Percentiles rank a stretch among this genome's conserved stretches.
Evolutionary conservation across 1,140 invertebrate species (phyloP).

Genomic region (Tetranychus cinnabarinus): DNA sequence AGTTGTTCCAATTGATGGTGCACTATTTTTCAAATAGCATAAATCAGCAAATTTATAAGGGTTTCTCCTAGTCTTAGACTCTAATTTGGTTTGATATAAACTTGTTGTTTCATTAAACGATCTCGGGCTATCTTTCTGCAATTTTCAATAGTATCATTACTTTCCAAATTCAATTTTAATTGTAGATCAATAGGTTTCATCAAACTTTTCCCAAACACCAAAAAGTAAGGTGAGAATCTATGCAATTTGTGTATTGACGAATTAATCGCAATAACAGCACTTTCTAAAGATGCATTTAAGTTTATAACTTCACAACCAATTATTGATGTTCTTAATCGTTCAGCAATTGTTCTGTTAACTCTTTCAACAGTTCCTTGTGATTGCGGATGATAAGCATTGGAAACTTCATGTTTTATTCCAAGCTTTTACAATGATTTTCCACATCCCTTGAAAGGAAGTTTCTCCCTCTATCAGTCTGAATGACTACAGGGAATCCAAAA

Average conservation of each 20-base stretch:
- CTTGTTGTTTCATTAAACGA: no score
- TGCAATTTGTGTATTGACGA: neutral
- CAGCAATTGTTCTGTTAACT: neutral
- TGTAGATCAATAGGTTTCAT: no score
- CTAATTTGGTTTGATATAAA: no score
- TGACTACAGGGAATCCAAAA: neutral
- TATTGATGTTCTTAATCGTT: neutral
- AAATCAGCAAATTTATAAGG: no score
- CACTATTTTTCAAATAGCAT: no score
- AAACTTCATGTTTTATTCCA: neutral
- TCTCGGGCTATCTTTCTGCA: no score
- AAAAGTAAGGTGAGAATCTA: neutral
- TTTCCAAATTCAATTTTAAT: no score
- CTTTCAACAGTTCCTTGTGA: neutral
- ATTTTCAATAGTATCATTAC: no score
- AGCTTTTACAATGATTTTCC: neutral
- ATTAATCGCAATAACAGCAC: neutral
- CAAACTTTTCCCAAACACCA: neutral
- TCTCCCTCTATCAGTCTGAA: neutral
- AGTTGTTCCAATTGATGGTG: no score
- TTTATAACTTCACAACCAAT: neutral
- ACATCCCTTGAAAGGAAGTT: neutral
- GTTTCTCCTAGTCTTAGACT: no score
- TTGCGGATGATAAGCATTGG: neutral
- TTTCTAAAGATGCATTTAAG: neutral